Percentiles rank a stretch among this genome's conserved stretches.
phyloP scores from a whole-genome alignment of 2,797 vertebrate species.

The Chelidonichthys spinosus region DNA sequence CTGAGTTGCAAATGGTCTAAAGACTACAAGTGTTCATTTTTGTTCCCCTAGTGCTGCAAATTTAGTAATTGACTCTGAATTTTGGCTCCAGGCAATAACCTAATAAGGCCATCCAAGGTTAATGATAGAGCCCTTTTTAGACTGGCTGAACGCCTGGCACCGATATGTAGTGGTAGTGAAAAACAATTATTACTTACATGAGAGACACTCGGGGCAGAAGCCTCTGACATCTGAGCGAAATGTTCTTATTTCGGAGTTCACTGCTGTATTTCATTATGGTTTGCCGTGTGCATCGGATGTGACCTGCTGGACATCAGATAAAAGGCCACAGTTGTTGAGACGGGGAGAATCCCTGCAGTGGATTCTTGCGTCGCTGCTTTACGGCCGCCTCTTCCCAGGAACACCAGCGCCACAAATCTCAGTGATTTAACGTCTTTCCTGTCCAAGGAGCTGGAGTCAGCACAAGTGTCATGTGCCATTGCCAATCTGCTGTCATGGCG shows the following conservation, averaged over 20 bases:
- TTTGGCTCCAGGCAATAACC: conserved; percentile 86
- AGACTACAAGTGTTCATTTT: conserved; percentile 77
- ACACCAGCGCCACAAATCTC: conserved; percentile 78
- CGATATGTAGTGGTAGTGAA: conserved; percentile 73
- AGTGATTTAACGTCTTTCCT: conserved; percentile 79
- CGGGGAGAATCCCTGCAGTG: conserved; percentile 37
- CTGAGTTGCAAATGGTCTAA: conserved; percentile 66
- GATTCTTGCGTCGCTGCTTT: conserved; percentile 47
- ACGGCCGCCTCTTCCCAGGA: conserved; percentile 71
- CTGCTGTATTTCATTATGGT: conserved; percentile 30
- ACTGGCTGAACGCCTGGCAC: conserved; percentile 83
- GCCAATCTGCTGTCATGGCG: conserved; percentile 78
- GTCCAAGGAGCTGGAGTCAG: conserved; percentile 79
- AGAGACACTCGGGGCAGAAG: conserved; percentile 67
- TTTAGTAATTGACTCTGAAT: conserved; percentile 86
- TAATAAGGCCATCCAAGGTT: conserved; percentile 87
- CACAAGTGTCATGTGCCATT: conserved; percentile 81
- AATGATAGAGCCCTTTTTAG: conserved; percentile 87
- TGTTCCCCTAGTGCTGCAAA: conserved; percentile 76
- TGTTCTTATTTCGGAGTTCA: conserved; percentile 36
- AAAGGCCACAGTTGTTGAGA: conserved; percentile 38
- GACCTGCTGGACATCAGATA: conserved; percentile 18
- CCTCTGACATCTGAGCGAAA: conserved; percentile 68
- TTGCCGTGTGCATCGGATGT: conserved; percentile 4
- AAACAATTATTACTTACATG: conserved; percentile 77